These are phyloP conservation scores for Chascanopsetta lugubris DNA, from an alignment of 2,113 vertebrate genomes.

Conservation along the genomic window DNA sequence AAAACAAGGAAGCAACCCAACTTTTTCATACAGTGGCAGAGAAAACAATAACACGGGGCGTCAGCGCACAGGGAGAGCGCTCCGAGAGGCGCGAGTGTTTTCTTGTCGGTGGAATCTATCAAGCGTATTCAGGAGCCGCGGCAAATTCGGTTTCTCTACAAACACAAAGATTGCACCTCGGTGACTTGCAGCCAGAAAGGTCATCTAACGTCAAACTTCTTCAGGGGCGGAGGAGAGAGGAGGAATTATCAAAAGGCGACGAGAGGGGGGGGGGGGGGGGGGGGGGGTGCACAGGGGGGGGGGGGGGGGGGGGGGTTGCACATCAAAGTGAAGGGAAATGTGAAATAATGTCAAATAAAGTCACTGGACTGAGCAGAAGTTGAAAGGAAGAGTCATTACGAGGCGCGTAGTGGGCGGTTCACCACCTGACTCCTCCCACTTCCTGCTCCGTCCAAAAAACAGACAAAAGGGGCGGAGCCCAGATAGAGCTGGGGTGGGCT, in stretches of 20 bases:
- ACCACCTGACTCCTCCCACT: too few species aligned
- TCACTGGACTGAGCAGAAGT: too few species aligned
- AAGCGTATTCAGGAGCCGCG: constrained; percentile 52
- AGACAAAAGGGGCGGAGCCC: too few species aligned
- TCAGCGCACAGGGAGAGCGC: constrained; percentile 66
- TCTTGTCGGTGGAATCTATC: constrained; percentile 61
- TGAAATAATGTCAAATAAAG: too few species aligned
- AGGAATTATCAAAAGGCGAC: too few species aligned
- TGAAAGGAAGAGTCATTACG: too few species aligned
- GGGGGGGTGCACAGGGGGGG: too few species aligned
- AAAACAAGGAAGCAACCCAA: constrained; percentile 55
- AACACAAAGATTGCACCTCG: constrained; percentile 7
- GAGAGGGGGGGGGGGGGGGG: too few species aligned
- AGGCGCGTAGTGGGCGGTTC: too few species aligned
- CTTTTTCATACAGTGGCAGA: constrained; percentile 61
- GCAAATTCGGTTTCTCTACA: constrained; percentile 45
- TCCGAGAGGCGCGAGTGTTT: constrained; percentile 57
- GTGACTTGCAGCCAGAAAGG: constrained; percentile 44
- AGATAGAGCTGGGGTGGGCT: too few species aligned
- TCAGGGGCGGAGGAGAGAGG: constrained; percentile 11
- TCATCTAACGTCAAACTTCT: constrained; percentile 56
- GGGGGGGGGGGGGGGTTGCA: too few species aligned
- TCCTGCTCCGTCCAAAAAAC: too few species aligned
- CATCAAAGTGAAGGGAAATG: constrained; percentile 17
- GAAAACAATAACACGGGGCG: constrained; percentile 69